Evolutionary conservation across 30 jellyfish, hydroid and myxozoan genomes (phyloP).

Genomic region (Hydra vulgaris): DNA sequence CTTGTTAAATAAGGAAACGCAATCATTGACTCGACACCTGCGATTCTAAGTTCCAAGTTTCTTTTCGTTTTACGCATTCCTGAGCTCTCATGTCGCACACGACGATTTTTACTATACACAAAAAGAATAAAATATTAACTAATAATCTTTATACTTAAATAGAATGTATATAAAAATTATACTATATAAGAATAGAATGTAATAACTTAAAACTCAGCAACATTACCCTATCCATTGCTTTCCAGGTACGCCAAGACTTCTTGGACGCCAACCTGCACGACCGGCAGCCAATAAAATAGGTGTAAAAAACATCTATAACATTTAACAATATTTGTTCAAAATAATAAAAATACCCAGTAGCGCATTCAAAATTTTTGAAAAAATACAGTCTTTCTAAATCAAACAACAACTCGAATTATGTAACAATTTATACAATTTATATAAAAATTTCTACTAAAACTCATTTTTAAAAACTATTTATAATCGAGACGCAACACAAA

Average conservation of each 20-base stretch:
- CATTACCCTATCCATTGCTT: constrained; percentile 18
- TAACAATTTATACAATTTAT: no score
- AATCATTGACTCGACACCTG: constrained; percentile 21
- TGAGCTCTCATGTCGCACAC: constrained; percentile 12
- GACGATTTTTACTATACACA: constrained; percentile 22
- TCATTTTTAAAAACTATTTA: no score
- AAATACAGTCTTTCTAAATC: not conserved
- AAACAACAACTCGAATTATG: no score
- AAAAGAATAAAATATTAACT: not conserved
- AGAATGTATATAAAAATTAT: not conserved
- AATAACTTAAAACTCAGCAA: not conserved
- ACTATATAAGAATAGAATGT: not conserved
- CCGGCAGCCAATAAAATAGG: not conserved
- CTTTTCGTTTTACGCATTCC: constrained; percentile 23
- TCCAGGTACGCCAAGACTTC: constrained; percentile 16
- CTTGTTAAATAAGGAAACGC: constrained; percentile 20
- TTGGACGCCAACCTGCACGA: constrained; percentile 23
- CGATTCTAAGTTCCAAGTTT: not conserved
- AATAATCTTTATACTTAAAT: not conserved
- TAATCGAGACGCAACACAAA: no score
- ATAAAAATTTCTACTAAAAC: no score
- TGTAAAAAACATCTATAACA: not conserved
- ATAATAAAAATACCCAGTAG: no score
- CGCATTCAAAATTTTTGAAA: no score
- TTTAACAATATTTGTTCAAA: not conserved